Percentiles rank a stretch among this genome's conserved stretches.
Evolutionary conservation across 2,888 invertebrate genomes (phyloP).

Genomic region (Cryptocephalus moraei): DNA sequence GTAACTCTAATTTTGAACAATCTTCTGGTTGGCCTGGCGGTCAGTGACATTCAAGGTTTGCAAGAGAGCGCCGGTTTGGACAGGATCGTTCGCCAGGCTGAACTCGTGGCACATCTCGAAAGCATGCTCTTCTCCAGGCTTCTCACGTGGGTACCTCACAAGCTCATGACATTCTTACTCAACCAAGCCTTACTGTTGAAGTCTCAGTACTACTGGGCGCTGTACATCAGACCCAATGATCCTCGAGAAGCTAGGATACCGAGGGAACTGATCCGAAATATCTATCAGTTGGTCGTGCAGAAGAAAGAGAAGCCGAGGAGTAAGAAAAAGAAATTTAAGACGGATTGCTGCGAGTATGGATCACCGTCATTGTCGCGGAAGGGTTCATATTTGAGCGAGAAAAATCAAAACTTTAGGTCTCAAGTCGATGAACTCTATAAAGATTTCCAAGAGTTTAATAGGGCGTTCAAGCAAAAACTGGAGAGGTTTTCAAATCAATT

Average conservation of each 20-base stretch:
- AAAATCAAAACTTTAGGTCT: constrained; percentile 8
- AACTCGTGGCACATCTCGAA: constrained; percentile 71
- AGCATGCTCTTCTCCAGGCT: constrained; percentile 72
- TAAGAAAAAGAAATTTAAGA: constrained; percentile 29
- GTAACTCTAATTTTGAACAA: constrained; percentile 77
- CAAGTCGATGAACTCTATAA: constrained; percentile 24
- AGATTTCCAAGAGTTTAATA: constrained; percentile 22
- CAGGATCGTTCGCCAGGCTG: constrained; percentile 69
- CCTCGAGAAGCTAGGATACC: constrained; percentile 71
- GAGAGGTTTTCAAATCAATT: constrained; percentile 13
- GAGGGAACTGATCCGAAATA: constrained; percentile 60
- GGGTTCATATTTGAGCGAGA: constrained; percentile 19
- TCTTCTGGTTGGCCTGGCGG: constrained; percentile 73
- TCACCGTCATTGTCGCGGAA: constrained; percentile 21
- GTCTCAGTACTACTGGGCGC: constrained; percentile 59
- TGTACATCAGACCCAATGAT: constrained; percentile 73
- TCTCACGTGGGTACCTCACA: constrained; percentile 50
- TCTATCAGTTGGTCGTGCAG: constrained; percentile 65
- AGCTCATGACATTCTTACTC: constrained; percentile 54
- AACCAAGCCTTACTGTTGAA: constrained; percentile 66
- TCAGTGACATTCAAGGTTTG: constrained; percentile 74
- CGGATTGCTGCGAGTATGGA: constrained; percentile 9
- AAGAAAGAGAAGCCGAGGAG: constrained; percentile 51
- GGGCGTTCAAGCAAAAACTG: constrained; percentile 22
- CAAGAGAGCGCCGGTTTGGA: constrained; percentile 73